phyloP scores from a whole-genome alignment of 2,888 invertebrate genomes.

The Fabriciana adippe region DNA sequence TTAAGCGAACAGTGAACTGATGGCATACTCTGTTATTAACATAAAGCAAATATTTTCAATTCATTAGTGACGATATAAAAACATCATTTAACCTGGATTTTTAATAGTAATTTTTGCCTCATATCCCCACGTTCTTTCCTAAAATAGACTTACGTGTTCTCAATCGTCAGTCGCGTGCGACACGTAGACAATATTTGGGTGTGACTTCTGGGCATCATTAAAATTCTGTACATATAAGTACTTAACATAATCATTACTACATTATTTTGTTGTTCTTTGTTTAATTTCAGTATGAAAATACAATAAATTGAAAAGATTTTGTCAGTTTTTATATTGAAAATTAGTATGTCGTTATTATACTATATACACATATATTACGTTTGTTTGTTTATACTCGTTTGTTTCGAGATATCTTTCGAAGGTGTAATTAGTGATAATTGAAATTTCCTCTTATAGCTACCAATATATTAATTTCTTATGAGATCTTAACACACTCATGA shows the following conservation, averaged over 20 bases:
- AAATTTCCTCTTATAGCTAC: no score
- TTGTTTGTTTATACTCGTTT: no score
- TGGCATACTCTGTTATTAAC: no score
- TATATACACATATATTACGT: no score
- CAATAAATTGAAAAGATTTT: no score
- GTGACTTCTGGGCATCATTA: constrained; percentile 20
- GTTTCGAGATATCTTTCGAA: no score
- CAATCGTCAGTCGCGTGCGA: constrained; percentile 19
- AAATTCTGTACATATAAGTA: constrained; percentile 10
- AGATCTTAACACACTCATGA: not conserved
- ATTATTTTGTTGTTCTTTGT: not conserved
- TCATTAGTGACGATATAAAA: not conserved
- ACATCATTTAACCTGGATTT: constrained; percentile 6
- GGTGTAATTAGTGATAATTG: no score
- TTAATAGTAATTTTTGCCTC: constrained; percentile 1
- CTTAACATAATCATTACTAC: no score
- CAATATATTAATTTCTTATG: no score
- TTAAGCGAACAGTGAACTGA: no score
- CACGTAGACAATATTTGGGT: constrained; percentile 22
- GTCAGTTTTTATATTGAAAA: no score
- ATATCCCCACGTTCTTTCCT: not conserved
- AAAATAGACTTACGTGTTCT: constrained; percentile 20
- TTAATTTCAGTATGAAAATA: not conserved
- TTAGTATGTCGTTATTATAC: no score
- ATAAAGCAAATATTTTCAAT: not conserved